Evolutionary conservation across 1,140 invertebrate species (phyloP).

Genomic region (Diachasmimorpha longicaudata): DNA sequence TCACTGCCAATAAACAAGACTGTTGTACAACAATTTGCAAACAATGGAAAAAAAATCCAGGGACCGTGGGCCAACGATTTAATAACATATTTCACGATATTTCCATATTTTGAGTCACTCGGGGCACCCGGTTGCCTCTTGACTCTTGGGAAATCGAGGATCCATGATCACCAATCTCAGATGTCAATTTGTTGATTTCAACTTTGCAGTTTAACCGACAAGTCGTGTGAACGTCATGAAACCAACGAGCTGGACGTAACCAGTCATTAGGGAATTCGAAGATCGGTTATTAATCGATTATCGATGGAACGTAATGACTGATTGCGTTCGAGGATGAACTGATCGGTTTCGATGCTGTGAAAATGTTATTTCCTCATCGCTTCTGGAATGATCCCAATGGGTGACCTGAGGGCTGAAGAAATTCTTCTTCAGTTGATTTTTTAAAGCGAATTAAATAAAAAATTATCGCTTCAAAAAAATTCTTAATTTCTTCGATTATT

Average conservation of each 20-base stretch:
- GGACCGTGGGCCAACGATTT: not conserved
- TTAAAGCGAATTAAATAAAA: no score
- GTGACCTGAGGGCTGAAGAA: not conserved
- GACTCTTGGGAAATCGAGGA: not conserved
- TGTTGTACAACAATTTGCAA: not conserved
- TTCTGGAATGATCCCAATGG: not conserved
- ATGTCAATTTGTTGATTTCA: not conserved
- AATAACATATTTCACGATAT: not conserved
- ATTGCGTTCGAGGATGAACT: not conserved
- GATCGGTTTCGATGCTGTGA: not conserved
- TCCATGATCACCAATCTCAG: not conserved
- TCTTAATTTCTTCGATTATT: no score
- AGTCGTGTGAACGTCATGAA: slow-evolving; percentile 19
- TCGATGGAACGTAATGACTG: not conserved
- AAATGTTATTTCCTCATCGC: slow-evolving; percentile 1
- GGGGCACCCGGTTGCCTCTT: not conserved
- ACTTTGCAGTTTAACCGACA: not conserved
- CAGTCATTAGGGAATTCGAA: not conserved
- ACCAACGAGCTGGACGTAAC: not conserved
- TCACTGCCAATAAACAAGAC: not conserved
- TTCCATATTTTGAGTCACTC: not conserved
- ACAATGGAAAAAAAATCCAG: not conserved
- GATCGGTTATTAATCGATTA: slow-evolving; percentile 14
- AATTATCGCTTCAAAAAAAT: no score
- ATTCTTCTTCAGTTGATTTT: not conserved